Evolutionary conservation across 2,888 invertebrate species (phyloP).

Genomic region (Eulithis prunata): DNA sequence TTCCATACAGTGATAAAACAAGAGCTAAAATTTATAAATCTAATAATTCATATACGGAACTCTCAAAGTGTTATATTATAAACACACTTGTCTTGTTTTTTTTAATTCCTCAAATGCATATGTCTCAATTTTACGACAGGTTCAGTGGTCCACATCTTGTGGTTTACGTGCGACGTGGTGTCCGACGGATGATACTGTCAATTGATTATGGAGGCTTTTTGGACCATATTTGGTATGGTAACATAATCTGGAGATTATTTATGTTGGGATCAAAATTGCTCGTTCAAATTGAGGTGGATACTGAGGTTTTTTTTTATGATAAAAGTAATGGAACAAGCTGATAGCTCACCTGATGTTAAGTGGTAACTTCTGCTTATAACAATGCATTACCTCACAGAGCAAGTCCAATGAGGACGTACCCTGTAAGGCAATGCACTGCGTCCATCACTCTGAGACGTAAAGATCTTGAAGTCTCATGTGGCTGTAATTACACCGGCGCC

Average conservation of each 20-base stretch:
- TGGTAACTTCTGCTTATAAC: too few species aligned
- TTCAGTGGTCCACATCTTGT: conserved; percentile 41
- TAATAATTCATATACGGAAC: neutral
- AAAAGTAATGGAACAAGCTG: too few species aligned
- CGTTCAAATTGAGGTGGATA: conserved; percentile 14
- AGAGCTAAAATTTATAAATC: too few species aligned
- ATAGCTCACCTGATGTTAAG: too few species aligned
- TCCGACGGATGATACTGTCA: conserved; percentile 28
- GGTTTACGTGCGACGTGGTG: conserved; percentile 43
- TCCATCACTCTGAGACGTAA: too few species aligned
- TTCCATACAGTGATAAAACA: too few species aligned
- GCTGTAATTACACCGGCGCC: too few species aligned
- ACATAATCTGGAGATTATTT: conserved; percentile 36
- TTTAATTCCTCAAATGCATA: conserved; percentile 50
- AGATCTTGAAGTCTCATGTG: too few species aligned
- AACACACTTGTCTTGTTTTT: neutral
- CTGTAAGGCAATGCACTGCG: too few species aligned
- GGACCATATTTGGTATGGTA: conserved; percentile 37
- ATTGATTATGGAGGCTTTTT: conserved; percentile 38
- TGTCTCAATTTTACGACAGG: conserved; percentile 51
- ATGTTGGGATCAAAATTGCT: conserved; percentile 37
- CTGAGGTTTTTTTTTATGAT: too few species aligned
- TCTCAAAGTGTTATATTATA: neutral
- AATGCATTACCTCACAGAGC: too few species aligned
- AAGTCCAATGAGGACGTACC: too few species aligned